Base-by-base conservation (phyloP, 2,113 vertebrate species). In the Rhynchopsitta pachyrhyncha region DNA sequence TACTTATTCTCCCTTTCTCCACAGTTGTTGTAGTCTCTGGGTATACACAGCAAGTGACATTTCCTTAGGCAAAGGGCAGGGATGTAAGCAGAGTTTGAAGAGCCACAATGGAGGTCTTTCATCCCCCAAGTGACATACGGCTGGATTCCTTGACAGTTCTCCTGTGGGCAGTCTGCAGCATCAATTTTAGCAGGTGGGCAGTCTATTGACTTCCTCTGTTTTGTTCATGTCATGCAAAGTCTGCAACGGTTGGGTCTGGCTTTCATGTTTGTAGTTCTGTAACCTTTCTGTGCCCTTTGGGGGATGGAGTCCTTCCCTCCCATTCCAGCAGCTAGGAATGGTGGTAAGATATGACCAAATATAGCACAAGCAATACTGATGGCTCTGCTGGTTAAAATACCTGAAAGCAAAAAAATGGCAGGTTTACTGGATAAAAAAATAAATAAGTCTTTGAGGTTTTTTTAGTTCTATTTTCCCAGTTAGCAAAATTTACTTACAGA, bases 361-460 rank as follows among this genome's bases (percentile, higher is more conserved):
- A 49, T 1, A 85, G 17, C 13, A 47, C 12, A 27, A 73, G 37
- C 31, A 77, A 31, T 44, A 67, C 4, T 24, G 17, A 46, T 33
- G 42, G 35, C 9, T 78, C n/a, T 83, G 27, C 33, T 60, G 46
- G 28, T 35, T 75, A 35, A 55, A 77, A 33, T 70, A 90, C 59
- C 46, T 83, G 46, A 90, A 67, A 71, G 11, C 25, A 55, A 77
- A 17, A 42, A 90, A 93, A 62, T 23, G 2, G 18, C 4, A 31
- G 7, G 19, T 71, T 81, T 59, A 55, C 27, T 37, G 13, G 23
- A 70, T 13, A 59, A 59, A 59, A 82, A 86, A 88, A 63, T 37
- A 41, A 27, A 23, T 5, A 7, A 74, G 5, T 29, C 1, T 46
- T 77, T 31, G 14, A 78, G 20, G 2, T 0, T 0, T 25, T 71